Evolutionary conservation across 2,113 vertebrate genomes (phyloP).

Genomic region (Neodontobutis hainanensis): DNA sequence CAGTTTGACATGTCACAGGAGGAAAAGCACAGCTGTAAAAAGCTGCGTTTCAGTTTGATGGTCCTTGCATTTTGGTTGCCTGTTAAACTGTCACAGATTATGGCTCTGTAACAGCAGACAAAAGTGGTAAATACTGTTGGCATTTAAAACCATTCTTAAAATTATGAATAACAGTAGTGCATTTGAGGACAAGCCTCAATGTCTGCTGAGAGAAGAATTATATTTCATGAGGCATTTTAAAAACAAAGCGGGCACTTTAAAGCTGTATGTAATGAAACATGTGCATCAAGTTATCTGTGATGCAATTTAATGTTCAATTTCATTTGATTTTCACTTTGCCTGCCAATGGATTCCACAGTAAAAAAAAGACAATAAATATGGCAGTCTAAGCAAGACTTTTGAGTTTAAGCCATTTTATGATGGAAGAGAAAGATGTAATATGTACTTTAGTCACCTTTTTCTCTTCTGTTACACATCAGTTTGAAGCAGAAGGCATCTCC

Average conservation of each 20-base stretch:
- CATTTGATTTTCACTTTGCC: neutral
- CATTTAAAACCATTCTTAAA: neutral
- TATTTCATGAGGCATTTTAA: slow-evolving; percentile 5
- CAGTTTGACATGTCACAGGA: slow-evolving; percentile 6
- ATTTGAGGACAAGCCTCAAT: slow-evolving; percentile 1
- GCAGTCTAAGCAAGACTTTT: neutral
- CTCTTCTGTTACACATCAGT: neutral
- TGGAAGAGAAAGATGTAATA: neutral
- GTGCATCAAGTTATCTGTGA: neutral
- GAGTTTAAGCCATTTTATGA: neutral
- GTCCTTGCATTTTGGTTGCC: slow-evolving; percentile 6
- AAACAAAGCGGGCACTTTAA: neutral
- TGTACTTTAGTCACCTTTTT: neutral
- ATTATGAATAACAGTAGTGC: neutral
- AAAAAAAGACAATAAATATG: neutral
- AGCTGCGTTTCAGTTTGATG: slow-evolving; percentile 15
- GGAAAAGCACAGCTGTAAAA: slow-evolving; percentile 9
- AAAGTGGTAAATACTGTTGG: slow-evolving; percentile 6
- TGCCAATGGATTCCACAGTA: slow-evolving; percentile 1
- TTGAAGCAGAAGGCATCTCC: neutral
- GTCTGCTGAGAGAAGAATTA: neutral
- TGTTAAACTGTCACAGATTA: slow-evolving; percentile 13
- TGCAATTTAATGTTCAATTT: slow-evolving; percentile 5
- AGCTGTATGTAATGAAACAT: neutral
- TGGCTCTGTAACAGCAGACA: neutral